Conservation (phyloP, 30 jellyfish, hydroid and myxozoan genomes). For the Phacellophora camtschatica region DNA sequence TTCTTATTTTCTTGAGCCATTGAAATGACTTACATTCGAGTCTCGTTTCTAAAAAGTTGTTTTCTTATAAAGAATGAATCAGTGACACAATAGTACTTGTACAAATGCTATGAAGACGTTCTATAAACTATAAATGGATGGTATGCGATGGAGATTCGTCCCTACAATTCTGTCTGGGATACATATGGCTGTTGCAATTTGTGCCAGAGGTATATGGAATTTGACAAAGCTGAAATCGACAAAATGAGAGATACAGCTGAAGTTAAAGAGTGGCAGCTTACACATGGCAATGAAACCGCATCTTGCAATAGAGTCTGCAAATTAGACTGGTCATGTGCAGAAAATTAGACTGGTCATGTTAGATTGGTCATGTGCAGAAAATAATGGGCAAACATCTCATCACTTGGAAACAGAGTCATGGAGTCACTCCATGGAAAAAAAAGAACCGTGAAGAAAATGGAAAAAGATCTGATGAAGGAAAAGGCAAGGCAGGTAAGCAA, state of each 20-base stretch:
- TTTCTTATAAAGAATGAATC: too few relatives aligned
- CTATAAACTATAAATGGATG: conserved; percentile 14
- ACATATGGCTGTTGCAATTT: not conserved
- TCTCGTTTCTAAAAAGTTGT: too few relatives aligned
- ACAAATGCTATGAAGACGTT: too few relatives aligned
- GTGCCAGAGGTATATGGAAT: not conserved
- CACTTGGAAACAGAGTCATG: conserved; percentile 15
- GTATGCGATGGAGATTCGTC: conserved; percentile 43
- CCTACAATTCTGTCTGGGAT: not conserved
- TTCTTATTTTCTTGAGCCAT: too few relatives aligned
- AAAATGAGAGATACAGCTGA: not conserved
- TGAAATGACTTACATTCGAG: too few relatives aligned
- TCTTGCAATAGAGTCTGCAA: conserved; percentile 12
- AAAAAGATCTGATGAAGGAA: not conserved
- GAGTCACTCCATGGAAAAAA: conserved; percentile 19
- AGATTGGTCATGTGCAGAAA: conserved; percentile 32
- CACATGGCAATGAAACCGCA: not conserved
- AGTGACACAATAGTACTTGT: too few relatives aligned
- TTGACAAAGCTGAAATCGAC: not conserved
- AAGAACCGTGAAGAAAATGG: not conserved
- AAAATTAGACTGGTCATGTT: too few relatives aligned
- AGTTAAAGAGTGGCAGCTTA: not conserved
- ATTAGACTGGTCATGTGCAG: too few relatives aligned
- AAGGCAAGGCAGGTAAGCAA: not conserved
- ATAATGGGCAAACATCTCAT: conserved; percentile 33